Evolutionary conservation across 2,888 invertebrate genomes (phyloP), one percentile per base, ranked within the genome.

Genomic region (Dascillus cervinus): DNA sequence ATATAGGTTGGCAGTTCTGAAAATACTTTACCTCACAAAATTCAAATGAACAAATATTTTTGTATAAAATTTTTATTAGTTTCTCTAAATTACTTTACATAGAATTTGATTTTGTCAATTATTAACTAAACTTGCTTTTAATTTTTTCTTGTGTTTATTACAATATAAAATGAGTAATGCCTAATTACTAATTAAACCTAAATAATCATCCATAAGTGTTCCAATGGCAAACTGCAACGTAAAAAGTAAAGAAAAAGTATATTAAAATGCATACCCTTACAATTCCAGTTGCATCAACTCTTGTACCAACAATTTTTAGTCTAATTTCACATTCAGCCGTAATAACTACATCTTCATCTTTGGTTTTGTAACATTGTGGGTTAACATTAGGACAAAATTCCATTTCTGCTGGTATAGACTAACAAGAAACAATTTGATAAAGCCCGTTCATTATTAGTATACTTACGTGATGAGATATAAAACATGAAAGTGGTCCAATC

Each of bases 371-470:
- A 62, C 97, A 98, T 0, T 95, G 92, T 9, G 97, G 96, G 63
- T 89, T 92, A 15, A 91, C 86, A 62, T 94, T 94, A 0, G 97
- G 95, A 64, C 98, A 98, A 67, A 96, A 99, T 61, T 97, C 92
- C 94, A 99, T 96, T 63, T 99, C 97, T 10, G 94, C 87, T 29
- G 98, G 98, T 52, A 98, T 98, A 2, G 95, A 95, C 91, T 94
- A 65, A 32, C 66, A 29, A 37, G 28, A 12, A 39, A 13, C 29
- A 29, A 33, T 13, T 26, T 9, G 26, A 37, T 36, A 32, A 19
- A 22, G 6, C n/a, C 29, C 26, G 22, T 6, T 6, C 8, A 8
- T 8, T 14, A 12, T 19, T 22, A 2, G 20, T 11, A 13, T 11
- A 26, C 82, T 77, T 72, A 88, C 87, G 72, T 89, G 88, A 66